A percentile compares a stretch with the other conserved stretches of the same genome.
Conservation (phyloP, 2,797 vertebrate species). For the Natrix natrix region DNA sequence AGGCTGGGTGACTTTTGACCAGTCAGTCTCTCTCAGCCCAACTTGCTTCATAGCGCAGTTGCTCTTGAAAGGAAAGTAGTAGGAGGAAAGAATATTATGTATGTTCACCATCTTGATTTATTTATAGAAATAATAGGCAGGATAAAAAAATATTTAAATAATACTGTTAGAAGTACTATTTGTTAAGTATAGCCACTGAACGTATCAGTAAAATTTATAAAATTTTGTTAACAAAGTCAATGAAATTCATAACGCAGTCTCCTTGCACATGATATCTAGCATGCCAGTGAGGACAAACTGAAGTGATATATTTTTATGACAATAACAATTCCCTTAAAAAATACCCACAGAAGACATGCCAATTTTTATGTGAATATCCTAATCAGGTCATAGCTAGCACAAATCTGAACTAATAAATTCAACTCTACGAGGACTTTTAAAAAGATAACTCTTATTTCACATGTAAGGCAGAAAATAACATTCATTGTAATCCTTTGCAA, state of each 20-base stretch:
- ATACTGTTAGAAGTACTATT: constrained; percentile 55
- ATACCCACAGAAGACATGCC: constrained; percentile 49
- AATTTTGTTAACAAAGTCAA: constrained; percentile 20
- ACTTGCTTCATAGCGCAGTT: background rate
- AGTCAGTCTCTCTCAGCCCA: background rate
- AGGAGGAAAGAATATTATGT: background rate
- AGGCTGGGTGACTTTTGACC: background rate
- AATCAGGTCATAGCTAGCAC: constrained; percentile 28
- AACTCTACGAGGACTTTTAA: background rate
- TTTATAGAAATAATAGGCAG: background rate
- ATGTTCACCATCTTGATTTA: background rate
- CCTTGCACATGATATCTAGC: fast-evolving
- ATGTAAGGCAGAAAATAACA: background rate
- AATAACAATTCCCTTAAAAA: constrained; percentile 17
- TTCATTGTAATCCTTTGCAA: background rate
- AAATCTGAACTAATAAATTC: background rate
- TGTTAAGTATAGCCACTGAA: constrained; percentile 24
- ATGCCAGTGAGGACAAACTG: background rate
- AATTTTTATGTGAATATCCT: constrained; percentile 40
- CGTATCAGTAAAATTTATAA: constrained; percentile 36
- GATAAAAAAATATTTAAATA: background rate
- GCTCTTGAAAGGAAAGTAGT: background rate
- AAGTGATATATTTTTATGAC: background rate
- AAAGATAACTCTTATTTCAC: background rate
- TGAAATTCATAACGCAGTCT: background rate